Percentiles rank a stretch among this genome's conserved stretches.
Conservation (phyloP, 2,888 invertebrate species). For the Caenorhabditis sinica region DNA sequence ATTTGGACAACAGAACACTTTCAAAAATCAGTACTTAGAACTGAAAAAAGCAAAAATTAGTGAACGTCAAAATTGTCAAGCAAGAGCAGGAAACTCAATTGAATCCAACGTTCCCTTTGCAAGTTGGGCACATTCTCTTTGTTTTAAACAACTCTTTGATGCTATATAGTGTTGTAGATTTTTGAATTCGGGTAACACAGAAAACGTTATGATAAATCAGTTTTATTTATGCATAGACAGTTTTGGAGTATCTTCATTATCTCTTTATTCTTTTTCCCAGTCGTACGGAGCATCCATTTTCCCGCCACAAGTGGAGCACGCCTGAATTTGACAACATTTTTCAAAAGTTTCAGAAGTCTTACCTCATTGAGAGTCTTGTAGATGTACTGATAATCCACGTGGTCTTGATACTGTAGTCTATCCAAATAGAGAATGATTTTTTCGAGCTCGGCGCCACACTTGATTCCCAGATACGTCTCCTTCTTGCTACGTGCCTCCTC, state of each 20-base stretch:
- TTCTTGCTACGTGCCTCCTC: slow-evolving; percentile 70
- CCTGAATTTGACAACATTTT: slow-evolving; percentile 35
- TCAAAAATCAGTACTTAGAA: too few relatives aligned
- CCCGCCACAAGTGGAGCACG: slow-evolving; percentile 45
- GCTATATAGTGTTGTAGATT: slow-evolving; percentile 5
- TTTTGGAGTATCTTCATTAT: background rate
- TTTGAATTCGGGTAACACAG: slow-evolving; percentile 11
- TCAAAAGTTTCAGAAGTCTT: background rate
- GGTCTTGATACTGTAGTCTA: slow-evolving; percentile 73
- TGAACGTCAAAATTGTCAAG: too few relatives aligned
- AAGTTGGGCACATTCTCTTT: too few relatives aligned
- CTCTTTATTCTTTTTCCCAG: slow-evolving; percentile 67
- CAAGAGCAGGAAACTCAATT: too few relatives aligned
- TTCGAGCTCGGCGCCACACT: slow-evolving; percentile 68
- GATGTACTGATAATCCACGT: slow-evolving; percentile 76
- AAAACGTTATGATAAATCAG: background rate
- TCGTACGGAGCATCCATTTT: slow-evolving; percentile 74
- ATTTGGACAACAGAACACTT: too few relatives aligned
- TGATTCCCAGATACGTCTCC: slow-evolving; percentile 61
- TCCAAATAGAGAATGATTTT: slow-evolving; percentile 77
- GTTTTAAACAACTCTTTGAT: too few relatives aligned
- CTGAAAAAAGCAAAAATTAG: too few relatives aligned
- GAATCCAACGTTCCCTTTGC: too few relatives aligned
- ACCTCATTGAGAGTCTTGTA: slow-evolving; percentile 69
- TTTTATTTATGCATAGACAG: background rate